Evolutionary conservation across 2,888 invertebrate genomes (phyloP).

Genomic region (Agrotis segetum): DNA sequence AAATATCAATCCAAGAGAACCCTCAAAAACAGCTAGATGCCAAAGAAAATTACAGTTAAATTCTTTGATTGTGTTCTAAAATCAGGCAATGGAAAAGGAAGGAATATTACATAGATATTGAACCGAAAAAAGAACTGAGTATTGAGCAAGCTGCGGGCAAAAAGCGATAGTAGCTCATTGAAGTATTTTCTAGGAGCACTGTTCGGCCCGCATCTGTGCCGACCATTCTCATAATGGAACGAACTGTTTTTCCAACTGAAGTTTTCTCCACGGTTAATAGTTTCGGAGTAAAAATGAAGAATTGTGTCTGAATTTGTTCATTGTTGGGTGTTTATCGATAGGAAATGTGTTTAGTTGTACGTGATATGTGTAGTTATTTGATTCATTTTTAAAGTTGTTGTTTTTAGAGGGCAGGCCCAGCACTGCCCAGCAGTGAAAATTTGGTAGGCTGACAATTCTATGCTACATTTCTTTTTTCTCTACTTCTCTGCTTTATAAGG

Average conservation of each 20-base stretch:
- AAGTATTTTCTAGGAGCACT: constrained; percentile 57
- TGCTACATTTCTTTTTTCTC: no score
- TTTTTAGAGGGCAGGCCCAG: no score
- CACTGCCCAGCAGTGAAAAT: no score
- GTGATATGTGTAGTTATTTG: background rate
- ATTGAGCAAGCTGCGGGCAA: constrained; percentile 23
- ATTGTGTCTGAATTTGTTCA: constrained; percentile 19
- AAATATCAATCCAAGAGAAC: background rate
- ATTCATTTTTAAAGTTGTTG: background rate
- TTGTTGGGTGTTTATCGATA: background rate
- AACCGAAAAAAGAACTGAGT: constrained; percentile 23
- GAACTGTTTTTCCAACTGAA: constrained; percentile 75
- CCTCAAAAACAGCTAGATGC: background rate
- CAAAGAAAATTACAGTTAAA: constrained; percentile 6
- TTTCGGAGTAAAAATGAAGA: constrained; percentile 44
- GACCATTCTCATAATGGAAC: constrained; percentile 79
- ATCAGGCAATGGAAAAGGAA: constrained; percentile 2
- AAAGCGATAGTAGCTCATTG: constrained; percentile 42
- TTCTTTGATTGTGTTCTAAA: constrained; percentile 26
- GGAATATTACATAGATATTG: constrained; percentile 30
- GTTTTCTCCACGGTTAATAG: constrained; percentile 56
- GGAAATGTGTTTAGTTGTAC: background rate
- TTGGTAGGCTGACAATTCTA: no score
- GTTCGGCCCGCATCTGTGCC: constrained; percentile 71
- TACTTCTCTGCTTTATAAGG: no score